These are phyloP conservation scores for Bacillus rossius DNA, from an alignment of 1,140 invertebrate species.

Conservation along the genomic window DNA sequence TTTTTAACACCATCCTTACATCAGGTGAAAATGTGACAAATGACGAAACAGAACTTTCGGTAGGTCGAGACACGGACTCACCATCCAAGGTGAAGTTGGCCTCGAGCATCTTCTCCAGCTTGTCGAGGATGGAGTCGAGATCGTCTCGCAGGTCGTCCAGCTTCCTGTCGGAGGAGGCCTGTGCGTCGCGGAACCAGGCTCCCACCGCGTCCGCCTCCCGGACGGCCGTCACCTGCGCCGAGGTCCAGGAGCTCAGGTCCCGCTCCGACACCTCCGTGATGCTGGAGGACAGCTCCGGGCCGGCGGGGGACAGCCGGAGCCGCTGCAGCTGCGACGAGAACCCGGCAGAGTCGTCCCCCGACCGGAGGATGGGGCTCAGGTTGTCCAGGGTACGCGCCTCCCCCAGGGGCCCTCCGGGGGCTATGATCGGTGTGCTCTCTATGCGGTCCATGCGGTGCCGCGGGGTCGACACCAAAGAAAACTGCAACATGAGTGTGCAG, in stretches of 20 bases:
- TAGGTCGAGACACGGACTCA: slow-evolving; percentile 29
- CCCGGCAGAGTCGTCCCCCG: not conserved
- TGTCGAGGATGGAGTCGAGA: slow-evolving; percentile 50
- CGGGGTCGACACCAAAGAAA: not conserved
- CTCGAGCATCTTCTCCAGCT: slow-evolving; percentile 52
- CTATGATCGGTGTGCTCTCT: slow-evolving; percentile 36
- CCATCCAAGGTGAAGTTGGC: slow-evolving; percentile 53
- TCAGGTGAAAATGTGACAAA: no score
- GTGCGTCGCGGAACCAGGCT: slow-evolving; percentile 21
- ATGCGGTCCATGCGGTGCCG: slow-evolving; percentile 11
- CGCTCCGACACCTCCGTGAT: slow-evolving; percentile 43
- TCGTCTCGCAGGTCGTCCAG: slow-evolving; percentile 50
- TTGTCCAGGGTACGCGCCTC: slow-evolving; percentile 34
- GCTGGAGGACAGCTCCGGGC: not conserved
- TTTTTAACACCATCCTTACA: no score
- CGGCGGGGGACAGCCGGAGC: no score
- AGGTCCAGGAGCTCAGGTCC: slow-evolving; percentile 51
- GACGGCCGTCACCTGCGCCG: slow-evolving; percentile 19
- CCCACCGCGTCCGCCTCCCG: not conserved
- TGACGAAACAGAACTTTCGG: no score
- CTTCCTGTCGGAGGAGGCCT: slow-evolving; percentile 40
- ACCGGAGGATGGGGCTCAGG: not conserved
- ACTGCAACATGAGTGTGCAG: no score
- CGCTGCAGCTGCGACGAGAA: no score
- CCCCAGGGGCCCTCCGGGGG: not conserved